Base-by-base conservation (phyloP, 1,140 invertebrate genomes). In the Orius insidiosus region DNA sequence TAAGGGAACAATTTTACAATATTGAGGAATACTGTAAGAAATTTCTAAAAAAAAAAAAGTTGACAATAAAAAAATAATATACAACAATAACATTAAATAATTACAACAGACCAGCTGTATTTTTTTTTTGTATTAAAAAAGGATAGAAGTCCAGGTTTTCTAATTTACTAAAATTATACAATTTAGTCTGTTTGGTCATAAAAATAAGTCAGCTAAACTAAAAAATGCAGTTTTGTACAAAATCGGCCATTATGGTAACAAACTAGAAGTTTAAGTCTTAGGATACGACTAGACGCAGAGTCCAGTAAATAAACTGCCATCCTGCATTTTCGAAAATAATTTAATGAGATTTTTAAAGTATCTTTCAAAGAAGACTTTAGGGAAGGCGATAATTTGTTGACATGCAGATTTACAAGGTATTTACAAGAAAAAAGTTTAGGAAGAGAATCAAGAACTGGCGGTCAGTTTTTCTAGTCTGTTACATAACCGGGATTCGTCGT, bases 401-500 rank as follows among this genome's bases (percentile, higher is more conserved):
- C 38, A 40, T 24, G 38, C n/a, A 36, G 35, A 36, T 36, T 36
- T 36, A 15, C n/a, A 36, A 11, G n/a, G 9, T 36, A 36, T 11
- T 11, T 36, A 36, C n/a, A 36, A 36, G n/a, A n/a, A n/a, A n/a
- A n/a, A 24, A 4, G 7, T 24, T 24, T 24, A 24, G n/a, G 24
- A 36, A 19, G 16, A 24, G 14, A 10, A 45, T 58, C 48, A 58
- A 38, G 53, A 56, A 11, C 62, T 66, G 38, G 64, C 61, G 34
- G 64, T 65, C 35, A 71, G 56, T 49, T 69, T 66, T 48, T 70
- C 67, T 45, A 71, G 56, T 46, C 66, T 56, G 35, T 59, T 59
- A 56, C 66, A 68, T 37, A 71, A 54, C 49, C 67, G 48, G 37
- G 54, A 53, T 32, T 49, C 50, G 14, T 52, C 51, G 11, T 50